Conservation (phyloP, 2,113 vertebrate species). For the Calyptommatus sinebrachiatus region DNA sequence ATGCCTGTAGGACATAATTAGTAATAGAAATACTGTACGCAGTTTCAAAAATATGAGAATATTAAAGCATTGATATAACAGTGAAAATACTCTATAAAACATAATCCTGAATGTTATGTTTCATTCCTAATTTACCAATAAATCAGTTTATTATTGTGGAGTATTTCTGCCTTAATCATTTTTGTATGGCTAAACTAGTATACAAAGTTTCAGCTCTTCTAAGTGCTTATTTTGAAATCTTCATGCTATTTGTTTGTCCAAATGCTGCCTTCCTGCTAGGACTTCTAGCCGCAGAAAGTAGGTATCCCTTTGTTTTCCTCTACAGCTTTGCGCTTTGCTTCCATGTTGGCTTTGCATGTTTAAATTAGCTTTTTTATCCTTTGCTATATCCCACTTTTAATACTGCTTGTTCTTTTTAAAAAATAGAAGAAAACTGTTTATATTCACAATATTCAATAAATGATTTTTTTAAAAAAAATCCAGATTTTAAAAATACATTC, state of each 20-base stretch:
- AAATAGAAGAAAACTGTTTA: slow-evolving; percentile 29
- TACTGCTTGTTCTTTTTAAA: slow-evolving; percentile 59
- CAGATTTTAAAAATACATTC: not conserved
- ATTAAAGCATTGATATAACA: slow-evolving; percentile 5
- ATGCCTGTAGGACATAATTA: not conserved
- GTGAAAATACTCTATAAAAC: slow-evolving; percentile 8
- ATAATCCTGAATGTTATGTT: slow-evolving; percentile 27
- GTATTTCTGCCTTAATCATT: slow-evolving; percentile 32
- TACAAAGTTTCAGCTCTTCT: slow-evolving; percentile 67
- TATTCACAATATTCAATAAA: slow-evolving; percentile 7
- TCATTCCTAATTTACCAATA: slow-evolving; percentile 34
- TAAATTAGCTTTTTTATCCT: slow-evolving; percentile 59
- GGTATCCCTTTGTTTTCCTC: slow-evolving; percentile 85
- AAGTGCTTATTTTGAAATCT: slow-evolving; percentile 74
- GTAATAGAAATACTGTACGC: not conserved
- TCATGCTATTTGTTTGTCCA: slow-evolving; percentile 84
- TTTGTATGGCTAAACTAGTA: slow-evolving; percentile 59
- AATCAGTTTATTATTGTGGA: not conserved
- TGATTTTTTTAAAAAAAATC: slow-evolving; percentile 30
- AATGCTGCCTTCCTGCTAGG: slow-evolving; percentile 89
- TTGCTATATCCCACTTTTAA: slow-evolving; percentile 68
- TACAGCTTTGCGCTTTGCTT: slow-evolving; percentile 71
- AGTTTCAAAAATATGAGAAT: not conserved
- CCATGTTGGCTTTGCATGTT: slow-evolving; percentile 73
- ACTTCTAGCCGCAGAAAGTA: slow-evolving; percentile 98